Evolutionary conservation across 2,113 vertebrate species (phyloP).

Genomic region (Gobiocypris rarus): DNA sequence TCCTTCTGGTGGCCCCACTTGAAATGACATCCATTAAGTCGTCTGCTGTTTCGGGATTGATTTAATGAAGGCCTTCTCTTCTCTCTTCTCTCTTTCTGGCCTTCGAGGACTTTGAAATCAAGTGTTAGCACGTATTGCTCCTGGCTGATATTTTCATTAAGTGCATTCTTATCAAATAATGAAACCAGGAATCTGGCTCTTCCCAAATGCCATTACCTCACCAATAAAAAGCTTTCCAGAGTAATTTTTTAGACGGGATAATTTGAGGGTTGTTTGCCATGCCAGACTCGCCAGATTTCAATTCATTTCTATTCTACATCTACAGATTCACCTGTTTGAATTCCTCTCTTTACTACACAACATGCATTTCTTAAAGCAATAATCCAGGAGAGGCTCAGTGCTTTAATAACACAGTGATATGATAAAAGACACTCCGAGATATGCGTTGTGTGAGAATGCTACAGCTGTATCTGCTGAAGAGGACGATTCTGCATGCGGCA

Average conservation of each 20-base stretch:
- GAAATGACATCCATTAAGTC: constrained; percentile 72
- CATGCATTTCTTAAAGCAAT: not conserved
- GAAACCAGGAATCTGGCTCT: constrained; percentile 76
- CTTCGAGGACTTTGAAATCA: constrained; percentile 64
- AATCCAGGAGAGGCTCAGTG: too few relatives aligned
- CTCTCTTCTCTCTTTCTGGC: constrained; percentile 57
- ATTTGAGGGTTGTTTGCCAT: constrained; percentile 3
- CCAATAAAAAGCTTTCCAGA: constrained; percentile 71
- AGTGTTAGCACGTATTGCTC: constrained; percentile 66
- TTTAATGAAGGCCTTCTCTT: constrained; percentile 55
- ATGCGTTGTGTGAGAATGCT: too few relatives aligned
- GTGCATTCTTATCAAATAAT: constrained; percentile 80
- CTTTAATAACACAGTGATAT: too few relatives aligned
- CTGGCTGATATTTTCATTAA: constrained; percentile 81
- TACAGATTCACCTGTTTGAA: not conserved
- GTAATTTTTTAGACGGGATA: constrained; percentile 63
- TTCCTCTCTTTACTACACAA: not conserved
- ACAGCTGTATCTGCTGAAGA: not conserved
- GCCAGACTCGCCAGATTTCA: not conserved
- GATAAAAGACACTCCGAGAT: too few relatives aligned
- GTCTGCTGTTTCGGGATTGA: constrained; percentile 70
- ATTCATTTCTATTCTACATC: not conserved
- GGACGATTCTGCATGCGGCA: constrained; percentile 52
- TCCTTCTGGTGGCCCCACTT: constrained; percentile 57
- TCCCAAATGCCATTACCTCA: constrained; percentile 71